Base-by-base conservation (phyloP, 2,113 vertebrate genomes). In the Tor tambroides region DNA sequence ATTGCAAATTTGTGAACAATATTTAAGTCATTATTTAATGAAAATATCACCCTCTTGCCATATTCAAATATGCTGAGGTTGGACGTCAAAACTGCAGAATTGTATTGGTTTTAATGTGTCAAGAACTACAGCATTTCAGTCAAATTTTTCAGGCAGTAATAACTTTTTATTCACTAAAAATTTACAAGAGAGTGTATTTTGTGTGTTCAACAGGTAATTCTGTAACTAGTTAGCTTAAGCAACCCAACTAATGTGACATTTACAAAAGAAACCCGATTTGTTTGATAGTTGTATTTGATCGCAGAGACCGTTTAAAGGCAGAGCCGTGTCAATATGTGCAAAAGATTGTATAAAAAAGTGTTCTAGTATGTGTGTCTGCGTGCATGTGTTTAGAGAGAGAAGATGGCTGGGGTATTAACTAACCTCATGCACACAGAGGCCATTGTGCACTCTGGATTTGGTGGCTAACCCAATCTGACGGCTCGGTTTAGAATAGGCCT, bases 401-500 rank as follows among this genome's bases (percentile, higher is more conserved):
- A 61, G 32, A 71, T 54, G 46, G 78, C 30, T 38, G 85, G 26
- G 26, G 46, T 54, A 75, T 59, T 46, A 59, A 72, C 63, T 54
- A 81, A 59, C 49, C 59, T n/a, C 71, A 78, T 71, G 77, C 86
- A 71, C 85, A 69, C 54, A 89, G 91, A 90, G 88, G 1, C 88
- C 91, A 93, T 93, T 93, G 93, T 93, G 84, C 23, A 46, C 87
- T 89, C 46, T 56, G 21, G 30, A 89, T 87, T 69, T 17, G 61
- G 59, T 76, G 15, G 43, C 88, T 93, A 93, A 94, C 89, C 35
- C 83, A 81, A 46, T 89, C 87, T 93, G 90, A 93, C 91, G 85
- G 90, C 86, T 80, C 75, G 90, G 90, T 92, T 94, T 93, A 89
- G 63, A 91, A 91, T 75, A 85, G 85, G 41, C 74, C 94, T 85